Percentiles rank a stretch among this genome's conserved stretches.
Evolutionary conservation across 2,888 invertebrate genomes (phyloP).

Genomic region (Apocheima hispidaria): DNA sequence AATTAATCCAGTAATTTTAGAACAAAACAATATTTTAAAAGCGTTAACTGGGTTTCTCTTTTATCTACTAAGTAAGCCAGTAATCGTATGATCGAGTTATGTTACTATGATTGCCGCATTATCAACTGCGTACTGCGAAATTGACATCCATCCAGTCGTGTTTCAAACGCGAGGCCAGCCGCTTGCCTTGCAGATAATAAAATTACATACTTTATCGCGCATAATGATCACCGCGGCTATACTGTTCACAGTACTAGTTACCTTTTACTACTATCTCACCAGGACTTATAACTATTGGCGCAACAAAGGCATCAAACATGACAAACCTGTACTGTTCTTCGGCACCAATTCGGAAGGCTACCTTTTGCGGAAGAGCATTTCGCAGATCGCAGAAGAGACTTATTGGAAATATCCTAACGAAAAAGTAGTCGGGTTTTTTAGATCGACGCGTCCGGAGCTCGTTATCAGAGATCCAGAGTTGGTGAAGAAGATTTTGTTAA

Average conservation of each 20-base stretch:
- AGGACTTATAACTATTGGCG: conserved; percentile 63
- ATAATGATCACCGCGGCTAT: conserved; percentile 39
- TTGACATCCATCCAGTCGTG: conserved; percentile 24
- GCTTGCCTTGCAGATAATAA: not conserved
- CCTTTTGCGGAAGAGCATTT: conserved; percentile 53
- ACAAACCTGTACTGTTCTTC: conserved; percentile 56
- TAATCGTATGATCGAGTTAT: not conserved
- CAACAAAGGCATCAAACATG: conserved; percentile 60
- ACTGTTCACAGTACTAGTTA: conserved; percentile 41
- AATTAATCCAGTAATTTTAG: not conserved
- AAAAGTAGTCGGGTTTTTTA: conserved; percentile 62
- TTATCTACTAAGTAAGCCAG: not conserved
- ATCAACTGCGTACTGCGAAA: not conserved
- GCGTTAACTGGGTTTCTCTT: not conserved
- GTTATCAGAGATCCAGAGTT: conserved; percentile 64
- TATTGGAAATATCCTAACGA: conserved; percentile 66
- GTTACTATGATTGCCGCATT: not conserved
- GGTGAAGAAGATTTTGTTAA: conserved; percentile 56
- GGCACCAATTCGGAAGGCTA: conserved; percentile 55
- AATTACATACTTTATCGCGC: conserved; percentile 9
- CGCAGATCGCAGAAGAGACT: conserved; percentile 54
- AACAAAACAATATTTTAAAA: not conserved
- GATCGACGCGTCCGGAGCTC: conserved; percentile 56
- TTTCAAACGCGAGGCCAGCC: conserved; percentile 5
- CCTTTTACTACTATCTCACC: conserved; percentile 60